Base-by-base conservation (phyloP, 2,113 vertebrate species). In the Paedocypris sp. region DNA sequence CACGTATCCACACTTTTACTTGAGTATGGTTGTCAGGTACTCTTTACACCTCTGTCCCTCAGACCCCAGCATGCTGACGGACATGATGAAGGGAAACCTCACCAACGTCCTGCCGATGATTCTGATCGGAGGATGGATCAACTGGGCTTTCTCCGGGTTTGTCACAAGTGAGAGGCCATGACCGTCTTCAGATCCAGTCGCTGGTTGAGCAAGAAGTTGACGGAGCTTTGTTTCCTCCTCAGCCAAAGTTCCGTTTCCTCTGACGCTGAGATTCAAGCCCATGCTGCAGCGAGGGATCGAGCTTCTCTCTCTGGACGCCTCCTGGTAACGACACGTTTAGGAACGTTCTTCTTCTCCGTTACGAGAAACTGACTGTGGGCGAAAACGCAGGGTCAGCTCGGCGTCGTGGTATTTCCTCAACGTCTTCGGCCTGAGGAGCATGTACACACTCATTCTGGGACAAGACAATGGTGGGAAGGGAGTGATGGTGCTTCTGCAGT, bases 31-130 rank as follows among this genome's bases (percentile, higher is more conserved):
- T n/a, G n/a, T n/a, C n/a, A n/a, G n/a, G n/a, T n/a, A n/a, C n/a
- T n/a, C n/a, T n/a, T n/a, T n/a, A n/a, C n/a, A n/a, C n/a, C n/a
- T 7, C 35, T 7, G 15, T 39, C 15, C 43, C 64, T 2, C 71
- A 90, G 88, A 90, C 53, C 76, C 81, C 60, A 85, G 83, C 73
- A 87, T 90, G 88, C 13, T 90, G 69, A 86, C 75, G 0, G 88
- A 90, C 67, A 90, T 90, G 88, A 87, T 90, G 88, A 90, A 89
- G 63, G 88, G 88, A 10, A 90, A 90, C 60, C 67, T 90, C 54
- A 86, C 83, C 58, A 88, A 90, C 20, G 85, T 90, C 3, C 77
- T 90, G 20, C 88, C 88, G 15, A 90, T 90, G 88, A 88, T 90
- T 46, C 15, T 90, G 63, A 88, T 90, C 2, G 88, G 88, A 16